phyloP scores from a whole-genome alignment of 2,797 vertebrate species.

The Chrosomus eos region DNA sequence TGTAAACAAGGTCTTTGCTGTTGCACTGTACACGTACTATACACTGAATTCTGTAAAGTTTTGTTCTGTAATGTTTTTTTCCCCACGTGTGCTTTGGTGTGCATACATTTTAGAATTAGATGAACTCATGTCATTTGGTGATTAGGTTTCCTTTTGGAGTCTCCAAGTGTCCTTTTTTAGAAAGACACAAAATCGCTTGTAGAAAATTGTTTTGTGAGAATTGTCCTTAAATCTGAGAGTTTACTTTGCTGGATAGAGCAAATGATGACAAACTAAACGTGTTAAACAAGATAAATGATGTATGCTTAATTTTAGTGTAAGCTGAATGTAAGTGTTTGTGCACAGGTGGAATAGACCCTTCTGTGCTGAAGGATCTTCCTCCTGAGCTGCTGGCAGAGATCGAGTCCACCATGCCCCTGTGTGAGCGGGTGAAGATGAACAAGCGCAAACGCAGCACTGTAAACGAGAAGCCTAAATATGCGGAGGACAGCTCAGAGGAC shows the following conservation, averaged over 20 bases:
- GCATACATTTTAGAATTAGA: neutral
- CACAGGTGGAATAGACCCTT: constrained; percentile 92
- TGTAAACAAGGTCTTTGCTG: neutral
- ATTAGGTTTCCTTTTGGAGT: neutral
- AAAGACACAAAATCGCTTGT: no score
- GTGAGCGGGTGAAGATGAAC: constrained; percentile 97
- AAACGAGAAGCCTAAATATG: constrained; percentile 94
- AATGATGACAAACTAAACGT: neutral
- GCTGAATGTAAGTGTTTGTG: neutral
- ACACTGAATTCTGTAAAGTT: no score
- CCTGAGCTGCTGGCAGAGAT: constrained; percentile 95
- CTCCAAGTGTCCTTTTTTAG: no score
- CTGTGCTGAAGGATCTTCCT: constrained; percentile 92
- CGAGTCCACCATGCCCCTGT: constrained; percentile 96
- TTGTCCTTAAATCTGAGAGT: neutral
- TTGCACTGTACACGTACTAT: no score
- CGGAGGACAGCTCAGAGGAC: constrained; percentile 96
- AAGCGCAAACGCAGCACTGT: constrained; percentile 96
- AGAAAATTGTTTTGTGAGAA: neutral
- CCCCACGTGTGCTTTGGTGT: neutral
- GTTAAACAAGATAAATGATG: neutral
- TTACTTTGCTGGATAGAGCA: no score
- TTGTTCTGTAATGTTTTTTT: no score
- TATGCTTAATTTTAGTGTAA: neutral
- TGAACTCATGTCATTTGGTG: neutral